Base-by-base conservation (phyloP, 1,140 invertebrate genomes). In the Lepidurus apus region DNA sequence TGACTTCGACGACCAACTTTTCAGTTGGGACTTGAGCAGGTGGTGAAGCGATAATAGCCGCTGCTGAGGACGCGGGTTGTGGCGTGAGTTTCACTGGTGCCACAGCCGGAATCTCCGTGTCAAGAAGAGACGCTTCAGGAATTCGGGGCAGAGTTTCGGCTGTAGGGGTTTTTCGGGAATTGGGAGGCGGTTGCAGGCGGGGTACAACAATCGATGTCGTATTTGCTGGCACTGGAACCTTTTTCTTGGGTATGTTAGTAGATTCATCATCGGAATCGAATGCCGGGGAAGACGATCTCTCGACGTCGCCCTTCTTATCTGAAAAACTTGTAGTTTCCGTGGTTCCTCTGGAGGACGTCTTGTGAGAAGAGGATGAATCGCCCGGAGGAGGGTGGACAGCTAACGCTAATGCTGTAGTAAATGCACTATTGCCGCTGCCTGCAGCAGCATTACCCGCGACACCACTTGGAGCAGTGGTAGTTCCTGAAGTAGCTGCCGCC, bases 211-310 rank as follows among this genome's bases (percentile, higher is more conserved):
- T 85, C 0, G 82, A 81, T 6, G 82, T 81, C 11, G 84, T 84
- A 4, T 82, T 43, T 45, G 83, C 83, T n/a, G 80, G 82, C 21
- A 77, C 74, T 6, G 81, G 74, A 85, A 79, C 73, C 73, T 82
- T 83, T 43, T 83, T 83, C 76, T 81, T 81, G 47, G 80, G 79
- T 9, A 80, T 81, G 26, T 83, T 81, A 0, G 88, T 88, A 80
- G 95, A 93, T 82, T 89, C 88, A 74, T 98, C 95, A 85, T 98
- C 96, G 0, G 96, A 98, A 80, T 98, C 96, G 85, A 98, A 98
- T 0, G 94, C 94, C 0, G 96, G 95, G 84, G 95, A 97, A 82
- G 95, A 97, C 0, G 95, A 97, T 43, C 95, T 87, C 85, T 98
- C 95, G 10, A 93, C 93, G 9, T 88, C 87, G 17, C 84, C 84